Base-by-base conservation (phyloP, 2,113 vertebrate genomes). In the Hydrochoerus hydrochaeris region DNA sequence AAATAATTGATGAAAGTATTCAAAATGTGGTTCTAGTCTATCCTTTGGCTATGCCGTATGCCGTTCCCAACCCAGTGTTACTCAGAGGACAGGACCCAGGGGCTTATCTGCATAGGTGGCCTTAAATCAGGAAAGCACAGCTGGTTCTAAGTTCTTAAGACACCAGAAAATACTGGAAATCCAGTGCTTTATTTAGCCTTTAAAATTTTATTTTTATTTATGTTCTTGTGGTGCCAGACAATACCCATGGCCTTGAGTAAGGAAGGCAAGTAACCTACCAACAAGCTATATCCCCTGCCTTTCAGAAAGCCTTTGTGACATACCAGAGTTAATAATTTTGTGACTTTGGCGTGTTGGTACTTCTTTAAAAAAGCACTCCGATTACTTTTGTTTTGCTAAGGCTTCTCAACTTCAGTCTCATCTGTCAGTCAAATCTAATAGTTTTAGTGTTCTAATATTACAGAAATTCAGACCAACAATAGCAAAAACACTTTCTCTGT, bases 1-100 rank as follows among this genome's bases (percentile, higher is more conserved):
- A 83, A 78, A 80, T 49, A 92, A 88, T 78, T 92, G 67, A 85
- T 28, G 5, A 28, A 94, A 54, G 49, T 44, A 86, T 83, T 84
- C 19, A 2, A 46, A 22, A 19, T 75, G 22, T 87, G 16, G 67
- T 95, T 54, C 94, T 54, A 28, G 38, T 75, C 82, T 67, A 38
- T 38, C n/a, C 46, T 35, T 30, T 44, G 75, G n/a, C 67, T 44
- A 32, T 3, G 20, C 4, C 9, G 38, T 26, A 26, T 24, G 10
- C 57, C 60, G 16, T 8, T 52, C 73, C 32, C 63, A 58, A 85
- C 17, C 71, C 2, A 24, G 41, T 11, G 30, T 71, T 93, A 41
- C 10, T 0, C 38, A 81, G 73, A 78, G 44, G 16, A 58, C 19
- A 44, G 38, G 71, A 4, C 12, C 16, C 3, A 35, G 26, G 7